These are phyloP conservation scores for Trichopoda pennipes DNA, from an alignment of 2,888 invertebrate species.

Conservation along the genomic window DNA sequence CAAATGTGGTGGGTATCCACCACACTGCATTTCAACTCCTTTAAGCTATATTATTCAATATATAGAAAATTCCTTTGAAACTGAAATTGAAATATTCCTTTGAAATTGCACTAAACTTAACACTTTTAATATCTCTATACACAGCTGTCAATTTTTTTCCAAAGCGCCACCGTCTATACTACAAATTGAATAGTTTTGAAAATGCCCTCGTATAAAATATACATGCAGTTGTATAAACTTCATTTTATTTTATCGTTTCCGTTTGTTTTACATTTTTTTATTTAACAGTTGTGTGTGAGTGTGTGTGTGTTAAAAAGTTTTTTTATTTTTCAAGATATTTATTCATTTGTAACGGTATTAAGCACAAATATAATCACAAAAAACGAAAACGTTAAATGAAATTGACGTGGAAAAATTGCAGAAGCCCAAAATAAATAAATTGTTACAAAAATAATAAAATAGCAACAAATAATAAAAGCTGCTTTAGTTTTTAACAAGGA, in stretches of 20 bases:
- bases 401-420: conserved; percentile 62
- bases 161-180: not conserved
- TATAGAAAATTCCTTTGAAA: no score
- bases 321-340: conserved; percentile 9
- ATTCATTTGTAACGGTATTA: conserved; percentile 58
- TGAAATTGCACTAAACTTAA: no score
- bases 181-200: not conserved
- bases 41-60: no score
- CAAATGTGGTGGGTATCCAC: no score
- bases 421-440: conserved; percentile 56
- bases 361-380: conserved; percentile 26
- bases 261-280: not conserved
- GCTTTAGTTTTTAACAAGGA: conserved; percentile 53
- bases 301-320: conserved; percentile 2
- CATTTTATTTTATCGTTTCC: not conserved
- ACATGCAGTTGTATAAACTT: not conserved
- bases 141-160: not conserved
- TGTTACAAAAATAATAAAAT: conserved; percentile 35
- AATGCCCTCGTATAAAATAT: not conserved
- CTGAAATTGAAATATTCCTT: no score
- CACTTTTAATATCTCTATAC: no score
- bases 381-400: conserved; percentile 44
- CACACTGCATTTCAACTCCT: no score
- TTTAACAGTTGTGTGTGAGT: not conserved
- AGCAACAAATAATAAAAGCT: conserved; percentile 44